These are phyloP conservation scores for Arctopsyche grandis DNA, from an alignment of 1,140 invertebrate species.

Conservation along the genomic window DNA sequence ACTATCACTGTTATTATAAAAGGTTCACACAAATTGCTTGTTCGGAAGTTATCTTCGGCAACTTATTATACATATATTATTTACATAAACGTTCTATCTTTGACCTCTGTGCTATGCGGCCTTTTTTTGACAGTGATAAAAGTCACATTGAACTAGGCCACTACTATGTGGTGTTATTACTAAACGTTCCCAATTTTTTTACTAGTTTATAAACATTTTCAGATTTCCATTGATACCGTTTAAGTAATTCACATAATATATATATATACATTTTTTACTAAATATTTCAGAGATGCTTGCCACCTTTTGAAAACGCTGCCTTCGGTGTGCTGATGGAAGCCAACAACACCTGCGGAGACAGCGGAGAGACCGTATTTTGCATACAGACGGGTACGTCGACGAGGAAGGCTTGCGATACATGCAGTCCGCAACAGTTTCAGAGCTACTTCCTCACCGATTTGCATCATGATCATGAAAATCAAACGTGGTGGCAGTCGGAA, in stretches of 20 bases:
- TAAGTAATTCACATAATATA: too few relatives aligned
- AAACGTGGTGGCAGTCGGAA: slow-evolving; percentile 98
- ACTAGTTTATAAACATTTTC: neutral
- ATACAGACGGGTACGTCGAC: slow-evolving; percentile 81
- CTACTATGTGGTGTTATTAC: neutral
- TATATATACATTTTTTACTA: slow-evolving; percentile 23
- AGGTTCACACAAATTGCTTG: too few relatives aligned
- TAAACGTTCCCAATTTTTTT: neutral
- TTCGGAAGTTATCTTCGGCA: too few relatives aligned
- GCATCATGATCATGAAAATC: slow-evolving; percentile 85
- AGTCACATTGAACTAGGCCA: neutral
- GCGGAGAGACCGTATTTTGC: slow-evolving; percentile 81
- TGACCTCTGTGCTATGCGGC: neutral
- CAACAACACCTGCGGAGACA: slow-evolving; percentile 94
- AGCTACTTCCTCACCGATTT: slow-evolving; percentile 90
- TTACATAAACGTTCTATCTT: neutral
- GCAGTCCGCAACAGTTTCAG: slow-evolving; percentile 75
- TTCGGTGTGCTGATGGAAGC: slow-evolving; percentile 88
- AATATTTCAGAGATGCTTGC: slow-evolving; percentile 84
- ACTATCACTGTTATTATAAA: too few relatives aligned
- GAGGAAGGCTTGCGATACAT: slow-evolving; percentile 73
- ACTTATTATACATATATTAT: too few relatives aligned
- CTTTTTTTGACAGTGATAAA: neutral
- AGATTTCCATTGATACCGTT: slow-evolving; percentile 1
- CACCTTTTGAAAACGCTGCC: slow-evolving; percentile 96